phyloP scores from a whole-genome alignment of 2,888 invertebrate species.

The Pheosia tremula region DNA sequence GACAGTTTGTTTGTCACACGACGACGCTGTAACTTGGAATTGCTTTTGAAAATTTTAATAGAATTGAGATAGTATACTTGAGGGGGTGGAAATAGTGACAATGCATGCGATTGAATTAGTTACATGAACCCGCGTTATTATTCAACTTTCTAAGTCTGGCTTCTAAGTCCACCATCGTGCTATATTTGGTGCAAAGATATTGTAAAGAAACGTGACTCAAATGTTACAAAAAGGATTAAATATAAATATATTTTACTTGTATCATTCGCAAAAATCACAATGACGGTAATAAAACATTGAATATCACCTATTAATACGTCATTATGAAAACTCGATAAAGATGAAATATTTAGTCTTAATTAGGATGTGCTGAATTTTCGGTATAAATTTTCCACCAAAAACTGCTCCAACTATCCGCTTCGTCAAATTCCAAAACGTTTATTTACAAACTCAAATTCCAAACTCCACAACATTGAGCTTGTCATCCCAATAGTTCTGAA shows the following conservation, averaged over 20 bases:
- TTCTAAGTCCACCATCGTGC: too few species aligned
- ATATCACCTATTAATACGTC: too few species aligned
- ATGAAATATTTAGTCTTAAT: too few species aligned
- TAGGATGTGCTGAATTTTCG: not conserved
- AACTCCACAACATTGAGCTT: conserved; percentile 38
- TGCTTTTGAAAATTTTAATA: conserved; percentile 33
- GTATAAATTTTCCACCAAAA: not conserved
- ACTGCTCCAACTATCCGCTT: not conserved
- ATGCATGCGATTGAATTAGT: conserved; percentile 21
- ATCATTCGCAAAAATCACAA: too few species aligned
- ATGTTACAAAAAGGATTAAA: too few species aligned
- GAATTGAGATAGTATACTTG: conserved; percentile 21
- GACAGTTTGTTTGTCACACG: conserved; percentile 34
- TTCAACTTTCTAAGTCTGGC: too few species aligned
- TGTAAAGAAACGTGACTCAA: too few species aligned
- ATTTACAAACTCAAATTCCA: conserved; percentile 33
- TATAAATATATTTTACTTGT: too few species aligned
- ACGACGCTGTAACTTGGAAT: conserved; percentile 23
- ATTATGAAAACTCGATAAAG: too few species aligned
- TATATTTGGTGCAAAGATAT: too few species aligned
- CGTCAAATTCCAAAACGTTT: conserved; percentile 27
- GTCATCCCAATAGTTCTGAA: conserved; percentile 31
- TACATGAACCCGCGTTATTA: not conserved
- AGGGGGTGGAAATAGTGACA: conserved; percentile 14
- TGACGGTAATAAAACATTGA: too few species aligned